These are phyloP conservation scores for Chymomyza costata DNA, from an alignment of 1,140 invertebrate genomes.

Conservation along the genomic window DNA sequence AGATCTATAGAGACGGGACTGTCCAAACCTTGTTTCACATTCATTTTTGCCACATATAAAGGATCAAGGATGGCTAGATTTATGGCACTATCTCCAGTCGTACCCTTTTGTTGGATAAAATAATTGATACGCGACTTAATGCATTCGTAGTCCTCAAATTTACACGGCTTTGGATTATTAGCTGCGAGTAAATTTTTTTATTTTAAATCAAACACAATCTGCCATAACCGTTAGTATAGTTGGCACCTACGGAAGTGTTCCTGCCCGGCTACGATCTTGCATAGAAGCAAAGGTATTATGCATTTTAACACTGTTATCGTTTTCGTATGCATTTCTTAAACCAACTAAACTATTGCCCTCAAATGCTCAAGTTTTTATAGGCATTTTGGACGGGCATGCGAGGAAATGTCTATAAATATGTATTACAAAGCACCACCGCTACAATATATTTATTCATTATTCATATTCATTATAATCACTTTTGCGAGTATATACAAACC, in stretches of 20 bases:
- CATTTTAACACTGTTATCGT: constrained; percentile 32
- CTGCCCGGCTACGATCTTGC: background rate
- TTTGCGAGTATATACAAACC: no score
- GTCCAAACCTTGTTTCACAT: constrained; percentile 47
- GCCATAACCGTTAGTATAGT: no score
- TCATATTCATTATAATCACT: no score
- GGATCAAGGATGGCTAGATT: constrained; percentile 55
- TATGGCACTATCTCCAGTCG: constrained; percentile 28
- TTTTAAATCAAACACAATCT: no score
- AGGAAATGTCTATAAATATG: no score
- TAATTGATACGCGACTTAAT: constrained; percentile 38
- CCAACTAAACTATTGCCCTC: no score
- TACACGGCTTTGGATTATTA: constrained; percentile 56
- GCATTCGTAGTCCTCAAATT: constrained; percentile 51
- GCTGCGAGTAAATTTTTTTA: no score
- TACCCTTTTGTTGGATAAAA: constrained; percentile 30
- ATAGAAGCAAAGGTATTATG: constrained; percentile 2
- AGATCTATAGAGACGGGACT: constrained; percentile 64
- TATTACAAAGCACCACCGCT: no score
- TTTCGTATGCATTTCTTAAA: no score
- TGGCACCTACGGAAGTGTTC: constrained; percentile 48
- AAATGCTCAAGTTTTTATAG: no score
- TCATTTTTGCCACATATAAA: constrained; percentile 36
- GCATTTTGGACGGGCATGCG: no score
- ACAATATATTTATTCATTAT: no score